Base-by-base conservation (phyloP, 2,888 invertebrate species). In the Aspidapion aeneum region DNA sequence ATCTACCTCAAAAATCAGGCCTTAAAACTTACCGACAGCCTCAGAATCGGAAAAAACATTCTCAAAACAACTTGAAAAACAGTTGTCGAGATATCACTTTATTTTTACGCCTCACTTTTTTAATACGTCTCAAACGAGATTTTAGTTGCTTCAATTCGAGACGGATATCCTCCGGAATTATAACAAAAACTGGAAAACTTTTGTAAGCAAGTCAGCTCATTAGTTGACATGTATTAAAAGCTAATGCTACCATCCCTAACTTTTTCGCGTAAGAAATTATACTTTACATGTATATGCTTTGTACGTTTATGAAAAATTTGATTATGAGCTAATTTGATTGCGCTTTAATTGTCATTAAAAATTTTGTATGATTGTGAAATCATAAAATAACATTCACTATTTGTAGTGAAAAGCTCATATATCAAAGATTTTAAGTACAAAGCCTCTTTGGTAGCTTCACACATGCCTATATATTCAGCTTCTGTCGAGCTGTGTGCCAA, bases 401-500 rank as follows among this genome's bases (percentile, higher is more conserved):
- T 48, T 12, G 49, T 48, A 48, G 49, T 48, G 49, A 48, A 48
- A n/a, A 48, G n/a, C 49, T 48, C 49, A 48, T n/a, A n/a, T 12
- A 48, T 48, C 49, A 48, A 48, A 48, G 9, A 48, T 48, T 48
- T 48, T 48, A 48, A 48, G n/a, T 48, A 48, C 49, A 48, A 48
- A 12, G 49, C 49, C 49, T 48, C n/a, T 48, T 48, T 48, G 9
- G 49, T 48, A 48, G 49, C 49, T 48, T 48, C 49, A 48, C 49
- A 48, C 49, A 48, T 9, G n/a, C 49, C 49, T n/a, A 48, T 48
- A 48, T 12, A 48, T 12, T 48, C 49, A n/a, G 49, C 49, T 48
- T 48, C 49, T 48, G 49, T 48, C n/a, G 49, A 48, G 49, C 49
- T 48, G 49, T 12, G 49, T 12, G 49, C 49, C n/a, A 61, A 60